A percentile compares a stretch with the other conserved stretches of the same genome.
Evolutionary conservation across 2,797 vertebrate species (phyloP).

Genomic region (Taenioides sp.): DNA sequence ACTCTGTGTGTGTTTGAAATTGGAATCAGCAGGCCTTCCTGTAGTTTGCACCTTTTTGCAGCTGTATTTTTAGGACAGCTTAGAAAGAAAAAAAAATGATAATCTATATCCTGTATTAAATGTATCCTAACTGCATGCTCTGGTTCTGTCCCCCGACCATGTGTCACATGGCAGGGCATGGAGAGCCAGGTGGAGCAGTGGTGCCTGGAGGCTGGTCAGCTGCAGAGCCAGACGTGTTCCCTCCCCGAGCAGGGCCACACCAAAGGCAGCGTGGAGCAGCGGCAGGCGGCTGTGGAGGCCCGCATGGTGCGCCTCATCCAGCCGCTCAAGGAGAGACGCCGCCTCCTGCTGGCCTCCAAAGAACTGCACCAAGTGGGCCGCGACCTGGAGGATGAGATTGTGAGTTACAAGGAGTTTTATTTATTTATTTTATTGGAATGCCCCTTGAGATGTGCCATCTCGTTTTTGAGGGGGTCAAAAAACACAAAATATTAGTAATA

Average conservation of each 20-base stretch:
- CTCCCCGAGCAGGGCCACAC: slow-evolving; percentile 82
- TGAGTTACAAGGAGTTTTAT: too few relatives aligned
- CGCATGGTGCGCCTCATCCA: slow-evolving; percentile 90
- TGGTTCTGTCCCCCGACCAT: neutral
- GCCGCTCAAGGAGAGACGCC: slow-evolving; percentile 88
- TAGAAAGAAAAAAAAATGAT: neutral
- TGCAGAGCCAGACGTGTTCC: slow-evolving; percentile 83
- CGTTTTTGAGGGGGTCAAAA: too few relatives aligned
- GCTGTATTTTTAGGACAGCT: neutral
- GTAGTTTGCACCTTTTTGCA: too few relatives aligned
- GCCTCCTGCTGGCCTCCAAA: slow-evolving; percentile 89
- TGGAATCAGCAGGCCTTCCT: too few relatives aligned
- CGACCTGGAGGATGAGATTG: slow-evolving; percentile 92
- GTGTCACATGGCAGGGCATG: slow-evolving; percentile 80
- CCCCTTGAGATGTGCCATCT: too few relatives aligned
- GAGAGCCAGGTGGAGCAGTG: slow-evolving; percentile 92
- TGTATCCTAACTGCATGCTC: neutral
- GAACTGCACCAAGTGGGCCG: slow-evolving; percentile 91
- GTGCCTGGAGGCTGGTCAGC: slow-evolving; percentile 88
- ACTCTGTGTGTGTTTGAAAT: too few relatives aligned
- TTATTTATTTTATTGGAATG: too few relatives aligned
- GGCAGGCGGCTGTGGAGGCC: slow-evolving; percentile 83
- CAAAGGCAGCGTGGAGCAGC: slow-evolving; percentile 77
- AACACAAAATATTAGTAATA: too few relatives aligned
- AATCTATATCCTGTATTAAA: neutral